Percentiles rank a stretch among this genome's conserved stretches.
These are phyloP conservation scores for Anoura caudifer DNA, from an alignment of 2,113 vertebrate genomes.

Conservation along the genomic window DNA sequence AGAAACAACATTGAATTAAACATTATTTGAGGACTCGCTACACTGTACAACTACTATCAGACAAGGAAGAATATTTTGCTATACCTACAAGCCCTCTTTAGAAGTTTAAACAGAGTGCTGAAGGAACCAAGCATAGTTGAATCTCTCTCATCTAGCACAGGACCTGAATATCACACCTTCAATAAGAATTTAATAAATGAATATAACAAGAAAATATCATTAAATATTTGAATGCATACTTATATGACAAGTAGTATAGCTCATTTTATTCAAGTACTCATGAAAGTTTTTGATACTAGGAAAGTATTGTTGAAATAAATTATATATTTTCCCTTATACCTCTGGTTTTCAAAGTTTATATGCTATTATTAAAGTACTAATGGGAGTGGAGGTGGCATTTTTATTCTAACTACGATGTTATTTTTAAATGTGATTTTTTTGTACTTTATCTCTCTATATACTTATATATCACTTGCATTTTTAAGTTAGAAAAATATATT, in stretches of 20 bases:
- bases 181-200: slow-evolving; percentile 51
- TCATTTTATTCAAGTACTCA: slow-evolving; percentile 59
- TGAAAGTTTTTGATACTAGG: slow-evolving; percentile 44
- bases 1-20: background rate
- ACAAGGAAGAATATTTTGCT: background rate
- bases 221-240: slow-evolving; percentile 53
- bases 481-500: background rate
- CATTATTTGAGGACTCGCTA: background rate
- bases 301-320: slow-evolving; percentile 58
- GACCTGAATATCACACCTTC: background rate
- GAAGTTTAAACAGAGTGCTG: background rate
- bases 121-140: background rate
- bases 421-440: background rate
- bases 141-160: background rate
- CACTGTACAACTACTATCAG: background rate
- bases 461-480: background rate
- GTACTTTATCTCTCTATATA: background rate
- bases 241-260: slow-evolving; percentile 3
- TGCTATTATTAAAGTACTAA: background rate
- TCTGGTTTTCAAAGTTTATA: slow-evolving; percentile 15
- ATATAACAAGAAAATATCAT: slow-evolving; percentile 32
- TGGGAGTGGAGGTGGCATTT: background rate
- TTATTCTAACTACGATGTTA: background rate
- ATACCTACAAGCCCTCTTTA: background rate
- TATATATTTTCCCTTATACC: background rate